Base-by-base conservation (phyloP, 53 echinoderm and acorn worm species). In the Temnopleurus reevesii region DNA sequence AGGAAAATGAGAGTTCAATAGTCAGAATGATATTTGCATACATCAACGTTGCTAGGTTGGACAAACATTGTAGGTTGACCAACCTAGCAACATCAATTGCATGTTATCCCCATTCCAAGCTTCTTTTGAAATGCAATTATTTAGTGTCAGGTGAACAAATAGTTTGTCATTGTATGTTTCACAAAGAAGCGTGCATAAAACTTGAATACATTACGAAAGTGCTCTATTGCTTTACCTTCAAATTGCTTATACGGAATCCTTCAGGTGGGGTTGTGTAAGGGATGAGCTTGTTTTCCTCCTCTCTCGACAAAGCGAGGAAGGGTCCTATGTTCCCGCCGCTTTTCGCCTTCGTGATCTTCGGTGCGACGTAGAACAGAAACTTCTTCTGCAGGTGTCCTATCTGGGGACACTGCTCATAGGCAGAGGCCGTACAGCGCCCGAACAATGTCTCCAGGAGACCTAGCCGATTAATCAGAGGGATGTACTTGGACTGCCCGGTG, bases 401-500 rank as follows among this genome's bases (percentile, higher is more conserved):
- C 2, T 8, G 24, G 7, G 57, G 83, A 12, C 55, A 55, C 35
- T 55, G 24, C 55, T 54, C 55, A 29, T 33, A 55, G 19, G 83
- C 83, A 55, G n/a, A 29, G 13, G 55, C 56, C 8, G 27, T 54
- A n/a, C 17, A 8, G 1, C 83, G 33, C 2, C n/a, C 35, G n/a
- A 83, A 83, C 83, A 83, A 19, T 15, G 31, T 38, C 29, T 83
- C 4, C 19, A 83, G 18, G 17, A 83, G 83, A 29, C 31, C 6
- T 18, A 55, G 19, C 18, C 56, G 55, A 29, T 34, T 28, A 5
- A 55, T 26, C 33, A 81, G 90, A 1, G 95, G 93, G 2, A 95
- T 90, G 13, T 23, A 86, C 64, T 93, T 93, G 15, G 90, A 89
- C 23, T 63, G 84, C 12, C 93, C 95, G 0, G 95, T 93, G 12